Base-by-base conservation (phyloP, 35 echinoderm and acorn worm genomes). In the Lytechinus pictus region DNA sequence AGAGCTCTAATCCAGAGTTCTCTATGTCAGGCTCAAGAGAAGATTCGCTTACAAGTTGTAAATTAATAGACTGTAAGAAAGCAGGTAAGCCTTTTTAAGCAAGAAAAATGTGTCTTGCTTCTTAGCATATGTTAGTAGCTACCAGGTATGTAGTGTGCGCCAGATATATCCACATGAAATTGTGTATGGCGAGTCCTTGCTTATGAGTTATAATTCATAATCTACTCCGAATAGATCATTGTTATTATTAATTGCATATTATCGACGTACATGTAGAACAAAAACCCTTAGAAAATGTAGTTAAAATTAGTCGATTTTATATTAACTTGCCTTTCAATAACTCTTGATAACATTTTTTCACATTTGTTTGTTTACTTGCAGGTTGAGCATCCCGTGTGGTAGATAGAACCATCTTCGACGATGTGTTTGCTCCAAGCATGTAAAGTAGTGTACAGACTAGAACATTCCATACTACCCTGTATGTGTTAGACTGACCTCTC, bases 51-150 rank as follows among this genome's bases (percentile, higher is more conserved):
- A 88, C 57, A 53, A 95, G 96, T 94, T 99, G 98, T 99, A 89
- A 94, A 95, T 55, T 92, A 71, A 86, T 99, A 55, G 51, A 96
- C 56, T 99, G 98, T 96, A 72, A 21, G 14, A 94, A 98, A 89
- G 86, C 92, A 19, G 29, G 92, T 93, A 57, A 93, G 92, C 52
- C 1, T 10, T 90, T 4, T 33, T 4, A 52, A 0, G 3, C 52
- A 12, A 24, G 66, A 7, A 79, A 16, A 3, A 6, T 79, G 19
- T 24, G 7, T 24, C 21, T 24, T 16, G 66, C 66, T 79, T 79
- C 5, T 79, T 79, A 79, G 66, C 19, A 24, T 79, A 24, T 79
- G 11, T 79, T 79, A 79, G 19, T n/a, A 24, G 66, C 66, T 79
- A 24, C 21, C 66, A 79, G 66, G 66, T 71, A 71, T 71, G 61